Percentiles rank a stretch among this genome's conserved stretches.
Conservation (phyloP, 1,140 invertebrate species). For the Bombus superbus region DNA sequence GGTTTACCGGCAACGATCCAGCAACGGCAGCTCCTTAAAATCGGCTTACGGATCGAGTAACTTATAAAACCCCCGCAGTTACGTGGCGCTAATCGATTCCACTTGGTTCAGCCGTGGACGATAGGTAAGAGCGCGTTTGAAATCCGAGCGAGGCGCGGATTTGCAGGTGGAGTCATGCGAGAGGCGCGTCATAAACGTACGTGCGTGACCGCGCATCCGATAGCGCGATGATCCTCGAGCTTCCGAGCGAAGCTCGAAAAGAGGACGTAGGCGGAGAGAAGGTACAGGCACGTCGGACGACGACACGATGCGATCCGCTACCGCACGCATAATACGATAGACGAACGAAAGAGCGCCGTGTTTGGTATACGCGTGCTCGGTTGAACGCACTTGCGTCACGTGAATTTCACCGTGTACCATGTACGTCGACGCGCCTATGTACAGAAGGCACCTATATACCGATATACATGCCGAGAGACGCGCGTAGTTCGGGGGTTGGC, state of each 20-base stretch:
- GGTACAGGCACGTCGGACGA: constrained; percentile 38
- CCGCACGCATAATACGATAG: constrained; percentile 32
- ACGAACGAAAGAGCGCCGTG: constrained; percentile 20
- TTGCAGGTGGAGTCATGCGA: constrained; percentile 72
- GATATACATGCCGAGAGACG: background rate
- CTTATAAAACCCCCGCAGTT: constrained; percentile 22
- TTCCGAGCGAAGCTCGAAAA: constrained; percentile 58
- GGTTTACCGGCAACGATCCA: background rate
- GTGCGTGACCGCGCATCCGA: constrained; percentile 72
- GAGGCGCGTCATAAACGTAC: constrained; percentile 57
- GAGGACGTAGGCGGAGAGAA: constrained; percentile 58
- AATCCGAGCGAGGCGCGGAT: constrained; percentile 62
- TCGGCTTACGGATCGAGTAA: constrained; percentile 43
- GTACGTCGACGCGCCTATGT: background rate
- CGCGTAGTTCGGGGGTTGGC: constrained; percentile 17
- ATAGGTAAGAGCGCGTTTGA: constrained; percentile 64
- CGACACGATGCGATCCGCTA: background rate
- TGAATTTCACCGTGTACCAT: background rate
- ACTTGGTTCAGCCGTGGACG: constrained; percentile 58
- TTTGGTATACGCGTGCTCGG: constrained; percentile 24
- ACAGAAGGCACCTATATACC: background rate
- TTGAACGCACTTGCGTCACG: constrained; percentile 23
- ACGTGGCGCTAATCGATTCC: constrained; percentile 59
- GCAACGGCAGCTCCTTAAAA: background rate
- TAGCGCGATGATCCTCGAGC: constrained; percentile 67